Evolutionary conservation across 2,797 vertebrate genomes (phyloP).

Genomic region (Natrix natrix): DNA sequence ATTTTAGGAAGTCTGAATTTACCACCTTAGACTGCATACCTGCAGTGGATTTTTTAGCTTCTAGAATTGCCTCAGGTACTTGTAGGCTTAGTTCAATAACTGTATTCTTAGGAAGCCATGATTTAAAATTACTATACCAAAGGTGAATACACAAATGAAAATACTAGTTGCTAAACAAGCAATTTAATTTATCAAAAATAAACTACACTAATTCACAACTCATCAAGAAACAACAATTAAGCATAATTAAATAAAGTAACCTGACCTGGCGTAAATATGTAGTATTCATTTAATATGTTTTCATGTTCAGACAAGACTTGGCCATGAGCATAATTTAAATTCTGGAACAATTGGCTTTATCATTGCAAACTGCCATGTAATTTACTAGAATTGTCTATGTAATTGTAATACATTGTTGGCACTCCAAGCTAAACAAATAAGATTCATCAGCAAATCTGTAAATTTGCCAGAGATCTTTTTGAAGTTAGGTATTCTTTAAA

Average conservation of each 20-base stretch:
- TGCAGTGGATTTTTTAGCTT: background rate
- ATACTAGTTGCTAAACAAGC: background rate
- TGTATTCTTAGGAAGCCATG: background rate
- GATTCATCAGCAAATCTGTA: background rate
- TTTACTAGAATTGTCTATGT: background rate
- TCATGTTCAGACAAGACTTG: background rate
- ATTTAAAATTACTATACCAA: background rate
- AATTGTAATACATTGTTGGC: background rate
- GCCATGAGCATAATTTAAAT: background rate
- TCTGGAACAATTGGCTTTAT: background rate
- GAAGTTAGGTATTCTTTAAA: background rate
- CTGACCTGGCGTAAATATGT: background rate
- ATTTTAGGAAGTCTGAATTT: background rate
- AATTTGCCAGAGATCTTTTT: background rate
- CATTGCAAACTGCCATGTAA: background rate
- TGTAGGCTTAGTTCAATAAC: background rate
- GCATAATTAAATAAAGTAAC: background rate
- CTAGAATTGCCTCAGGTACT: background rate
- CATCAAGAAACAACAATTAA: background rate
- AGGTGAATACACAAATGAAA: background rate
- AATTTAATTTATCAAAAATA: background rate
- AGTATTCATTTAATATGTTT: background rate
- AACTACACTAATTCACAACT: background rate
- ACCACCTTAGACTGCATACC: background rate
- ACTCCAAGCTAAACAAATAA: background rate